Evolutionary conservation across 30 jellyfish, hydroid and myxozoan species (phyloP).

Genomic region (Hydra vulgaris): DNA sequence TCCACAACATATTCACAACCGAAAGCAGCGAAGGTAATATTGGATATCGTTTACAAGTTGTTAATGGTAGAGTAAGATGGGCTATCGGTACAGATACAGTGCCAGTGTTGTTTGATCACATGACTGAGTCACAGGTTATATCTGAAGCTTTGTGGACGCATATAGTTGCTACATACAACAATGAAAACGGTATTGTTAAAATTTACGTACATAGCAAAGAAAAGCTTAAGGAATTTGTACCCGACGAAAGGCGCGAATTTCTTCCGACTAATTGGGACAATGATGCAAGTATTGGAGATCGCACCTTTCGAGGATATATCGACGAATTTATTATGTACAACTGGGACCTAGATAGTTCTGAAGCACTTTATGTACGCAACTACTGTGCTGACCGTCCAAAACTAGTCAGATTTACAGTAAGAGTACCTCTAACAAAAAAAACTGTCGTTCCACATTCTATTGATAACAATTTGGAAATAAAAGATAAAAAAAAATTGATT

Average conservation of each 20-base stretch:
- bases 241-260: conserved; percentile 44
- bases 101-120: conserved; percentile 47
- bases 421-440: conserved; percentile 79
- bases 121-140: conserved; percentile 43
- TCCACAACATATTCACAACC: conserved; percentile 75
- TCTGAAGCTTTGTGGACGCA: conserved; percentile 97
- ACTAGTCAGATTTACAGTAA: conserved; percentile 85
- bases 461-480: background rate
- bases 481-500: background rate
- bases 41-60: conserved; percentile 79
- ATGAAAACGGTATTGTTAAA: conserved; percentile 58
- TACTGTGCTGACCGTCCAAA: conserved; percentile 98
- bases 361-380: conserved; percentile 80
- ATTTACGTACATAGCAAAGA: conserved; percentile 61
- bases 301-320: conserved; percentile 60
- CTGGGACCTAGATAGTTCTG: conserved; percentile 87
- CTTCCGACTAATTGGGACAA: conserved; percentile 90
- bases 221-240: conserved; percentile 50
- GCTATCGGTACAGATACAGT: conserved; percentile 84
- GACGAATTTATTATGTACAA: conserved; percentile 88
- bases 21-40: conserved; percentile 68
- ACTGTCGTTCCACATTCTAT: conserved; percentile 27
- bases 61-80: conserved; percentile 80
- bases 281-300: conserved; percentile 87
- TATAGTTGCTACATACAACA: conserved; percentile 56